phyloP scores from a whole-genome alignment of 2,888 invertebrate genomes.

The Serrognathus titanus region DNA sequence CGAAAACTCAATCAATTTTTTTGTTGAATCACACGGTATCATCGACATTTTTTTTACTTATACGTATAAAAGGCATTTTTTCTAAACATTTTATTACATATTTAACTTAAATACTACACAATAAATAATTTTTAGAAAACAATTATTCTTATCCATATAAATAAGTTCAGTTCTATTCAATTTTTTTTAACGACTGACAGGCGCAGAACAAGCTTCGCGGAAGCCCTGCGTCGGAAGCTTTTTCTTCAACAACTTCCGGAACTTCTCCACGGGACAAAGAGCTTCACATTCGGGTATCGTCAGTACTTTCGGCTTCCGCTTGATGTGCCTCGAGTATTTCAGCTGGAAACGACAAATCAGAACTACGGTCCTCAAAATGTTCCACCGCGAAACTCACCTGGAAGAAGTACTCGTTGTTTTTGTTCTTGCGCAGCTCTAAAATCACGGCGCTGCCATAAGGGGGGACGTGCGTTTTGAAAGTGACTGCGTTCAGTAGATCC shows the following conservation, averaged over 20 bases:
- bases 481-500: conserved; percentile 26
- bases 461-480: conserved; percentile 34
- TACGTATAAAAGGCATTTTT: too few relatives aligned
- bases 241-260: conserved; percentile 19
- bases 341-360: conserved; percentile 21
- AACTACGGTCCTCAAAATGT: not conserved
- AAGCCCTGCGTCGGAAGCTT: conserved; percentile 15
- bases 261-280: conserved; percentile 29
- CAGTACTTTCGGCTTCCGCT: conserved; percentile 25
- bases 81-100: too few relatives aligned
- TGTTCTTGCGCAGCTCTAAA: conserved; percentile 35
- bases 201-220: conserved; percentile 16
- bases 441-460: conserved; percentile 38
- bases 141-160: not conserved
- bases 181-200: not conserved
- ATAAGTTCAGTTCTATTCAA: not conserved
- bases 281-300: conserved; percentile 29
- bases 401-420: conserved; percentile 25
- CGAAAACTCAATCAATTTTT: too few relatives aligned
- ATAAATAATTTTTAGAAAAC: too few relatives aligned
- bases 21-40: too few relatives aligned
- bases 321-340: conserved; percentile 27
- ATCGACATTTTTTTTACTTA: too few relatives aligned
- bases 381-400: conserved; percentile 20
- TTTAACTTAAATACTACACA: too few relatives aligned